Conservation (phyloP, 2,888 invertebrate genomes). For the Drosophila anceps region DNA sequence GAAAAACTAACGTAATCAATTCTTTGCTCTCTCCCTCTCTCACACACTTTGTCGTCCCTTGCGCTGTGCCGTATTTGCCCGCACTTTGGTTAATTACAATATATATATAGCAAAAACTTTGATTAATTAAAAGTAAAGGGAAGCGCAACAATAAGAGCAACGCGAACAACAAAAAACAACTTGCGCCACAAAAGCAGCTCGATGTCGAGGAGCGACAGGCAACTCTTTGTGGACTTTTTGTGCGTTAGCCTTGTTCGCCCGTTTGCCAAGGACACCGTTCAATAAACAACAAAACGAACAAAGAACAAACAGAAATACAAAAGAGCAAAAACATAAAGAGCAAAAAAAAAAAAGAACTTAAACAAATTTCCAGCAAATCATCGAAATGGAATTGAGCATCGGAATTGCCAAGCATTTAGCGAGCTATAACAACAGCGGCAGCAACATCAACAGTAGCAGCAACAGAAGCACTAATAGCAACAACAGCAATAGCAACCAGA, state of each 20-base stretch:
- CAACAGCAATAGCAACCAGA: conserved; percentile 29
- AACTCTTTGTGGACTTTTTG: conserved; percentile 27
- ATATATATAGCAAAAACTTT: conserved; percentile 65
- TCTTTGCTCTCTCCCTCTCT: conserved; percentile 39
- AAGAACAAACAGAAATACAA: conserved; percentile 1
- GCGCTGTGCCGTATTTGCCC: not conserved
- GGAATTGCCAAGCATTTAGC: conserved; percentile 63
- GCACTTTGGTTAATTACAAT: conserved; percentile 55
- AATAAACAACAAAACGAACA: conserved; percentile 8
- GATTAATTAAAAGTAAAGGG: conserved; percentile 70
- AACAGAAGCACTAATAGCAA: conserved; percentile 38
- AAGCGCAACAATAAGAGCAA: conserved; percentile 34
- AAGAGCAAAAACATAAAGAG: conserved; percentile 3
- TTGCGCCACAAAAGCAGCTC: conserved; percentile 10
- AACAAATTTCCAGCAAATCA: conserved; percentile 56
- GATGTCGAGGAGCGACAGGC: conserved; percentile 15
- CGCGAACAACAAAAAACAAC: conserved; percentile 13
- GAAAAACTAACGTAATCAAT: conserved; percentile 70
- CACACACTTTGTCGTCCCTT: not conserved
- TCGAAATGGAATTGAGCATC: conserved; percentile 75
- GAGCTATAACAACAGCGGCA: conserved; percentile 45
- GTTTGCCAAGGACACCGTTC: conserved; percentile 9
- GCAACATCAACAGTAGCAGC: conserved; percentile 21
- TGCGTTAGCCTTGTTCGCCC: conserved; percentile 12
- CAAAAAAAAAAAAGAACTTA: conserved; percentile 10